These are phyloP conservation scores for Parazoanthus darwini DNA, from an alignment of 92 coral and sea anemone genomes.

Conservation along the genomic window DNA sequence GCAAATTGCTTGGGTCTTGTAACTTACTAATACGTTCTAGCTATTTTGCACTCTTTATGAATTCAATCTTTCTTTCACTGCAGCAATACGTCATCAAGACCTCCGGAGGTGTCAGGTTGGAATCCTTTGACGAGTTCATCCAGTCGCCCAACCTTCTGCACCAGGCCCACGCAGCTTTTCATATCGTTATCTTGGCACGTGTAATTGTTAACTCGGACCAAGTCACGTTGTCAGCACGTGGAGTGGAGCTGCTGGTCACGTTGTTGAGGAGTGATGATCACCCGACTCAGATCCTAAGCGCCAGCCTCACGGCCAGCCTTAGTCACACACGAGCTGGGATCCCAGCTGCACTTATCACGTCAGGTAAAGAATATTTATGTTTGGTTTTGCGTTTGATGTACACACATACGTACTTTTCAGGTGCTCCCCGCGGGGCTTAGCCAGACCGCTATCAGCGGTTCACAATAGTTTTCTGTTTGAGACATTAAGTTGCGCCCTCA, in stretches of 20 bases:
- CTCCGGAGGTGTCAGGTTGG: constrained; percentile 86
- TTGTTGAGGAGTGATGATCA: constrained; percentile 77
- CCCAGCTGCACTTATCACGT: constrained; percentile 91
- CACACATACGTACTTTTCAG: too few relatives aligned
- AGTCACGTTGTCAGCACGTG: constrained; percentile 93
- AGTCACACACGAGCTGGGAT: constrained; percentile 98
- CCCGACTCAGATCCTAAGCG: constrained; percentile 85
- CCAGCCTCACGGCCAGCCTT: constrained; percentile 94
- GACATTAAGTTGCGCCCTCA: too few relatives aligned
- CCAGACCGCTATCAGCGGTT: too few relatives aligned
- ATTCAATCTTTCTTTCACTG: not conserved
- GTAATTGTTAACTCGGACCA: constrained; percentile 89
- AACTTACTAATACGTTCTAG: not conserved
- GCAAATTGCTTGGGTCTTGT: too few relatives aligned
- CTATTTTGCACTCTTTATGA: not conserved
- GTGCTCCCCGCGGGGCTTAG: too few relatives aligned
- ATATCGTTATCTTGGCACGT: constrained; percentile 93
- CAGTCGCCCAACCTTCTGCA: constrained; percentile 71
- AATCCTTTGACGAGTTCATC: constrained; percentile 90
- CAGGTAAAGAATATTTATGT: constrained; percentile 60
- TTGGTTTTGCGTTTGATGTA: too few relatives aligned
- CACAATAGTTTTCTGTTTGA: too few relatives aligned
- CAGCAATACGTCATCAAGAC: constrained; percentile 90
- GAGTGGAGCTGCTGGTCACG: constrained; percentile 86
- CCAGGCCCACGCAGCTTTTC: constrained; percentile 99